These are phyloP conservation scores for Pempheris klunzingeri DNA, from an alignment of 2,797 vertebrate species.

Conservation along the genomic window DNA sequence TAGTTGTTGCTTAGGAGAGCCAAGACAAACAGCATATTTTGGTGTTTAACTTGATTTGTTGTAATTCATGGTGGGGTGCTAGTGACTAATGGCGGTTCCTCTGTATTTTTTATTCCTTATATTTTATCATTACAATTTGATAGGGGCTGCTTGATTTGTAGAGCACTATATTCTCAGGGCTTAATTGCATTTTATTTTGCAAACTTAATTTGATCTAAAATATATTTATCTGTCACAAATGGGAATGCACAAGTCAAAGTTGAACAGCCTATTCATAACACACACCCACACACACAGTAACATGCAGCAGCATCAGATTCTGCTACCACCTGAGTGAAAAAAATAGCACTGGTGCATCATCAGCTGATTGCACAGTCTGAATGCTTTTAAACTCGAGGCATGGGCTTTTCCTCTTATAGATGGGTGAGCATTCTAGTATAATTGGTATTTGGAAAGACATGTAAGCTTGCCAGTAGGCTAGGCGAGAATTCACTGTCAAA, in stretches of 20 bases:
- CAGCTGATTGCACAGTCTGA: slow-evolving; percentile 1
- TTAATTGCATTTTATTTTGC: neutral
- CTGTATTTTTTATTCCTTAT: neutral
- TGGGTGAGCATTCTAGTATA: neutral
- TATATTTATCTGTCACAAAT: neutral
- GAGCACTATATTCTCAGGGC: neutral
- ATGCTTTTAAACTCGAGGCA: neutral
- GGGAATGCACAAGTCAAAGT: neutral
- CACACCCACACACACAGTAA: slow-evolving; percentile 3
- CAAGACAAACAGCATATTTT: neutral
- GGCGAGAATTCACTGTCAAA: neutral
- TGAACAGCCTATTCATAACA: neutral
- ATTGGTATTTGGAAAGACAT: neutral
- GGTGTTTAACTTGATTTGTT: neutral
- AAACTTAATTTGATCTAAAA: neutral
- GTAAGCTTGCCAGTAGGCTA: neutral
- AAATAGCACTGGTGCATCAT: neutral
- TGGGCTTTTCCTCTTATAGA: too few relatives aligned
- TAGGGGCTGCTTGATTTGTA: neutral
- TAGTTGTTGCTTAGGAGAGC: neutral
- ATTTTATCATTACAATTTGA: neutral
- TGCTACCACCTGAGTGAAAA: neutral
- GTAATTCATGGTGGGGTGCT: too few relatives aligned
- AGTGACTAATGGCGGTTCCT: too few relatives aligned
- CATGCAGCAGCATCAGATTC: neutral